Conservation (phyloP, 2,797 vertebrate species). For the Halcyon smyrnensis region DNA sequence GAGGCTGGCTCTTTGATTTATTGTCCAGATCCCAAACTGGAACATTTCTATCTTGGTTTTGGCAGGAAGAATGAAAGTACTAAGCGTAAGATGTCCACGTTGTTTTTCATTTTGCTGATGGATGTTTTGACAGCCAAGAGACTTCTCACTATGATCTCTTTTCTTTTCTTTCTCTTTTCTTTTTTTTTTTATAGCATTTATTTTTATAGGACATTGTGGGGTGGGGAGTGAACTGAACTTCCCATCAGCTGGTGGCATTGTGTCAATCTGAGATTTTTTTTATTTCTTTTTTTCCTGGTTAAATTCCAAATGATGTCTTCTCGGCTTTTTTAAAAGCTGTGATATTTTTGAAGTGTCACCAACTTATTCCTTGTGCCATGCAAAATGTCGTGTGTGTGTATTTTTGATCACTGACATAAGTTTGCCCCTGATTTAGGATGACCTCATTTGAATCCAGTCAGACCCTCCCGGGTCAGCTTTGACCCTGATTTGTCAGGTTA, state of each 20-base stretch:
- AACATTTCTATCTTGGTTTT: background rate
- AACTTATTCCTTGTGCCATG: background rate
- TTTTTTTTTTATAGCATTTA: background rate
- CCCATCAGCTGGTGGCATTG: background rate
- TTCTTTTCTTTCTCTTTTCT: background rate
- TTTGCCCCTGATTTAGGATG: background rate
- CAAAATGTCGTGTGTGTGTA: background rate
- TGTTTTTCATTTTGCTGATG: slow-evolving; percentile 17
- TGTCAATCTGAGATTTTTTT: background rate
- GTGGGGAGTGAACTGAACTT: background rate
- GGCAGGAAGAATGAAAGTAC: slow-evolving; percentile 10
- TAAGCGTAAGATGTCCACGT: background rate
- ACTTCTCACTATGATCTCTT: background rate
- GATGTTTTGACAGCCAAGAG: slow-evolving; percentile 33
- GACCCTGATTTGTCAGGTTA: background rate
- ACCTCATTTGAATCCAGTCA: background rate
- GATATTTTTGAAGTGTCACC: background rate
- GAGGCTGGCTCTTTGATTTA: slow-evolving; percentile 36
- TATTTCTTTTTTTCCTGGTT: background rate
- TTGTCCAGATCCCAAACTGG: background rate
- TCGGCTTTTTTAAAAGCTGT: background rate
- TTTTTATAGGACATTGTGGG: background rate
- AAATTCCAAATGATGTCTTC: background rate
- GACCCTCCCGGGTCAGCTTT: background rate
- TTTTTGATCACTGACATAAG: background rate